Conservation (phyloP, 2,113 vertebrate genomes). For the Urocitellus parryii region DNA sequence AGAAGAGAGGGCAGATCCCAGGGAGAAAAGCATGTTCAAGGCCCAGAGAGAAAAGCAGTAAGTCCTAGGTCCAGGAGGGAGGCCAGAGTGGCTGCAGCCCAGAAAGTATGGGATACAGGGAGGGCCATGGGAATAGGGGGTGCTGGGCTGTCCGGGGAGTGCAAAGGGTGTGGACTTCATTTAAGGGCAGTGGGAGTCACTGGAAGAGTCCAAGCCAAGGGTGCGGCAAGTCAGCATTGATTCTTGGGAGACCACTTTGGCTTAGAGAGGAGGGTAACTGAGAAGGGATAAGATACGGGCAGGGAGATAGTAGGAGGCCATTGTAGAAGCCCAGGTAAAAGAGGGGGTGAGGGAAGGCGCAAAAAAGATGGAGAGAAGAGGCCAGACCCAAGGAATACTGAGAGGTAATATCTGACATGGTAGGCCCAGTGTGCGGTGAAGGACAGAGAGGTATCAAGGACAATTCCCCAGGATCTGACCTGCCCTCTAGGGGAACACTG, state of each 20-base stretch:
- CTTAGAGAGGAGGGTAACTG: not conserved
- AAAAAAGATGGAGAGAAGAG: not conserved
- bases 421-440: not conserved
- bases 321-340: not conserved
- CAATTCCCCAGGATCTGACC: not conserved
- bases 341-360: not conserved
- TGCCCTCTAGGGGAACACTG: not conserved
- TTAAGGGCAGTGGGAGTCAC: not conserved
- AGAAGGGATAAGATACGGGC: not conserved
- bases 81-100: not conserved
- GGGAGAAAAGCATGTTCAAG: not conserved
- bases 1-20: not conserved
- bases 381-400: not conserved
- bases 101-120: not conserved
- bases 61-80: not conserved
- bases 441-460: not conserved
- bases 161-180: not conserved
- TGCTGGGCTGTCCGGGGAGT: accelerated
- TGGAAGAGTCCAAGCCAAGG: not conserved
- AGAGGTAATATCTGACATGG: not conserved
- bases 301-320: not conserved
- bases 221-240: not conserved
- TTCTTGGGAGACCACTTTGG: not conserved
- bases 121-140: not conserved
- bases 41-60: not conserved